Conservation (phyloP, 2,797 vertebrate genomes). For the Gymnothorax javanicus region DNA sequence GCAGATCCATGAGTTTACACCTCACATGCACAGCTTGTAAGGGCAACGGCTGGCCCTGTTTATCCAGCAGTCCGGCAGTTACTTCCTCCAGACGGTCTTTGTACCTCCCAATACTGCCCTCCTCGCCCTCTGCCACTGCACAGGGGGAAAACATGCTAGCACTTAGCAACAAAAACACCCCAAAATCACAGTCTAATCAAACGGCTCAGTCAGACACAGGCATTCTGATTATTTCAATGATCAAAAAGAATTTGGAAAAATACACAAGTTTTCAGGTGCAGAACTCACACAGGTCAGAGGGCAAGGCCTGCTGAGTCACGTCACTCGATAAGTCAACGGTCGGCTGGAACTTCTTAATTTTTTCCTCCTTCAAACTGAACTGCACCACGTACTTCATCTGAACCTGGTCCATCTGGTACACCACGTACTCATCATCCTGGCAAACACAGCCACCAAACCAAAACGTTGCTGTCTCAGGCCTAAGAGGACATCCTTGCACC, state of each 20-base stretch:
- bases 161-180: constrained; percentile 12
- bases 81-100: constrained; percentile 58
- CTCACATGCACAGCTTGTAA: constrained; percentile 77
- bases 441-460: too few species aligned
- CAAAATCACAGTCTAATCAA: constrained; percentile 38
- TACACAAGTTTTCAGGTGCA: not conserved
- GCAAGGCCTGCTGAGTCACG: not conserved
- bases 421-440: constrained; percentile 78
- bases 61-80: constrained; percentile 74
- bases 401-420: constrained; percentile 82
- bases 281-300: constrained; percentile 42
- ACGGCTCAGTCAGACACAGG: constrained; percentile 18
- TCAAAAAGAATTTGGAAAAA: not conserved
- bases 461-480: too few species aligned
- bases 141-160: constrained; percentile 31
- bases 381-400: constrained; percentile 82
- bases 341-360: constrained; percentile 70
- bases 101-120: constrained; percentile 37
- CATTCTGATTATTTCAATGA: not conserved
- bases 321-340: constrained; percentile 41
- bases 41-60: constrained; percentile 75
- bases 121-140: constrained; percentile 49
- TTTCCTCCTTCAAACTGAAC: constrained; percentile 71
- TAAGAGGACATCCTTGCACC: too few species aligned
- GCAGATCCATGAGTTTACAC: constrained; percentile 80